Percentiles rank a stretch among this genome's conserved stretches.
Conservation (phyloP, 1,140 invertebrate species). For the Psilanteris sp. region DNA sequence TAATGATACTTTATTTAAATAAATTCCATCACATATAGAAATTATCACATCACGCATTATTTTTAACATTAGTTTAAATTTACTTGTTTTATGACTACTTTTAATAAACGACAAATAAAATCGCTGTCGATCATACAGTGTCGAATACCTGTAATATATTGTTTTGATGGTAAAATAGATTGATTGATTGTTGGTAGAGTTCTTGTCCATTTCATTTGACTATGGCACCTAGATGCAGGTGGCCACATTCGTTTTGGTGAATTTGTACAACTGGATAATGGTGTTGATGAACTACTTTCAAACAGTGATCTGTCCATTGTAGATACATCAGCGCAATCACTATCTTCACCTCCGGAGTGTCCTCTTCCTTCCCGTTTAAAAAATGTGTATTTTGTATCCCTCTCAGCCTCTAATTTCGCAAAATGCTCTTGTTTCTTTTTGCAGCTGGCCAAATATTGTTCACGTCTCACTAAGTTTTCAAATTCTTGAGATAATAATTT, state of each 20-base stretch:
- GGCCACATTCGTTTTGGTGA: conserved; percentile 84
- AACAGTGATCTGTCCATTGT: conserved; percentile 79
- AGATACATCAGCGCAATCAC: conserved; percentile 72
- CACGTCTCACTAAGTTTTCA: conserved; percentile 72
- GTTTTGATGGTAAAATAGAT: conserved; percentile 72
- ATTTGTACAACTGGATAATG: conserved; percentile 83
- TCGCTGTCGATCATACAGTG: background rate
- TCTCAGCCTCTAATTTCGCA: conserved; percentile 71
- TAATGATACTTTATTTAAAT: no score
- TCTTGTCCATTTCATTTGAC: conserved; percentile 75
- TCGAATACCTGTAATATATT: conserved; percentile 73
- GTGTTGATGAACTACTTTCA: conserved; percentile 84
- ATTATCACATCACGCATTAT: no score
- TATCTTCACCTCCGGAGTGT: conserved; percentile 74
- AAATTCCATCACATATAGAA: no score
- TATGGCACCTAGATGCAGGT: conserved; percentile 75
- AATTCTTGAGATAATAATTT: conserved; percentile 76
- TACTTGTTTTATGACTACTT: conserved; percentile 19
- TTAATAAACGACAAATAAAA: no score
- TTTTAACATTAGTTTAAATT: background rate
- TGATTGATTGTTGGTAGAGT: conserved; percentile 75
- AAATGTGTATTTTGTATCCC: conserved; percentile 60
- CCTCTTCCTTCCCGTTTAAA: conserved; percentile 65
- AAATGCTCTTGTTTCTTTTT: conserved; percentile 70
- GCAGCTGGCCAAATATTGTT: conserved; percentile 70